Evolutionary conservation across 2,888 invertebrate genomes (phyloP).

Genomic region (Pollenia amentaria): DNA sequence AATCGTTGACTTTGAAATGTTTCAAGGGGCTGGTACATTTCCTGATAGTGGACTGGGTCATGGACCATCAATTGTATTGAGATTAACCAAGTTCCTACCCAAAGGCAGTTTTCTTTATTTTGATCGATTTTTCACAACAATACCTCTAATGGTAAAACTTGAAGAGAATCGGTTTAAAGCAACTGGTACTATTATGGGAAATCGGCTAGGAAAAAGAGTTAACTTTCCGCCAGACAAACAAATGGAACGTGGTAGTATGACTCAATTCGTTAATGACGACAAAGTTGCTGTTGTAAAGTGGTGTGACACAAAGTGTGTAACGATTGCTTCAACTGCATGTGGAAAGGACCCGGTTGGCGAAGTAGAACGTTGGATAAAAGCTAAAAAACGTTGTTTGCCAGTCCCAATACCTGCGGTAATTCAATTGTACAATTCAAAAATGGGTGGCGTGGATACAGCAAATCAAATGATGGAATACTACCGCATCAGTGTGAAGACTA

Average conservation of each 20-base stretch:
- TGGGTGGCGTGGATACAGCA: constrained; percentile 49
- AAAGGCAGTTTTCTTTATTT: too few relatives aligned
- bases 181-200: constrained; percentile 61
- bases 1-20: constrained; percentile 77
- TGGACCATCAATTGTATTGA: too few relatives aligned
- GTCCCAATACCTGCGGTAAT: constrained; percentile 53
- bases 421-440: constrained; percentile 51
- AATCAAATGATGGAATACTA: constrained; percentile 65
- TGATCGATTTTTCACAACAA: too few relatives aligned
- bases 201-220: constrained; percentile 25
- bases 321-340: constrained; percentile 34
- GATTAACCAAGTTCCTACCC: too few relatives aligned
- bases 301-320: constrained; percentile 61
- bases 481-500: constrained; percentile 50
- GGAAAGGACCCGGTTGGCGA: constrained; percentile 15
- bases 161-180: constrained; percentile 57
- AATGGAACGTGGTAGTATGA: constrained; percentile 54
- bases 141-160: too few relatives aligned
- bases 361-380: constrained; percentile 50
- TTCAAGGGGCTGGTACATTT: too few relatives aligned
- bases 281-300: constrained; percentile 54
- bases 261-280: constrained; percentile 57
- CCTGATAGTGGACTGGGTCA: too few relatives aligned
- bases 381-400: constrained; percentile 36
- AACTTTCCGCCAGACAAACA: constrained; percentile 41